These are phyloP conservation scores for Menidia menidia DNA, from an alignment of 2,797 vertebrate genomes.

Conservation along the genomic window DNA sequence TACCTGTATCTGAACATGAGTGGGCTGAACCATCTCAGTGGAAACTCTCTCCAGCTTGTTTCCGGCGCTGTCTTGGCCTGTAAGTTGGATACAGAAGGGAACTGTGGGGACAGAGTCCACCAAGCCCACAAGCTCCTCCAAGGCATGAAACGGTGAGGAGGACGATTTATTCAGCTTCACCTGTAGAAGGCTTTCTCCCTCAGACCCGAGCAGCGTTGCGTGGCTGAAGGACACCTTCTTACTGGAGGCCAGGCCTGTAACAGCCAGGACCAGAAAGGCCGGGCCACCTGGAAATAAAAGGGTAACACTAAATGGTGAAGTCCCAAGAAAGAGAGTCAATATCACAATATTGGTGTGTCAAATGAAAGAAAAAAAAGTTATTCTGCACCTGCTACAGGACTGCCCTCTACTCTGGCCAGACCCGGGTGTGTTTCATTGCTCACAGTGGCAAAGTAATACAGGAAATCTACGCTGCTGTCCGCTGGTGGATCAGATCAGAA, in stretches of 20 bases:
- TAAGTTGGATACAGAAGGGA: slow-evolving; percentile 84
- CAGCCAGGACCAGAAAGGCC: slow-evolving; percentile 82
- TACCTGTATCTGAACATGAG: slow-evolving; percentile 82
- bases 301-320: not conserved
- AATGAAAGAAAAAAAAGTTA: not conserved
- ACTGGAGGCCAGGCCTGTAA: slow-evolving; percentile 76
- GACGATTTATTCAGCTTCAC: slow-evolving; percentile 78
- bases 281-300: slow-evolving; percentile 74
- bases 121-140: slow-evolving; percentile 76
- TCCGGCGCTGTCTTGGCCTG: slow-evolving; percentile 77
- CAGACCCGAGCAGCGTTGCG: slow-evolving; percentile 74
- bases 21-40: slow-evolving; percentile 82
- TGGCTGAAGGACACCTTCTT: slow-evolving; percentile 73
- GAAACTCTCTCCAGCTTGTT: slow-evolving; percentile 82
- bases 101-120: slow-evolving; percentile 75
- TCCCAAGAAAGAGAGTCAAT: not conserved
- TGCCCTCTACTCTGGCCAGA: slow-evolving; percentile 83
- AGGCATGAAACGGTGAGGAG: slow-evolving; percentile 30
- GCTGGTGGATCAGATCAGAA: slow-evolving; percentile 67
- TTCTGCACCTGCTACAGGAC: slow-evolving; percentile 81
- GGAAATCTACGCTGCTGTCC: slow-evolving; percentile 87
- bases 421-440: slow-evolving; percentile 88
- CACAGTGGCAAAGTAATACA: slow-evolving; percentile 87
- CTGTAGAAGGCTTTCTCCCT: slow-evolving; percentile 73
- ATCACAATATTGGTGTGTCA: not conserved